phyloP scores from a whole-genome alignment of 2,113 vertebrate species.

The Hystrix cristata region DNA sequence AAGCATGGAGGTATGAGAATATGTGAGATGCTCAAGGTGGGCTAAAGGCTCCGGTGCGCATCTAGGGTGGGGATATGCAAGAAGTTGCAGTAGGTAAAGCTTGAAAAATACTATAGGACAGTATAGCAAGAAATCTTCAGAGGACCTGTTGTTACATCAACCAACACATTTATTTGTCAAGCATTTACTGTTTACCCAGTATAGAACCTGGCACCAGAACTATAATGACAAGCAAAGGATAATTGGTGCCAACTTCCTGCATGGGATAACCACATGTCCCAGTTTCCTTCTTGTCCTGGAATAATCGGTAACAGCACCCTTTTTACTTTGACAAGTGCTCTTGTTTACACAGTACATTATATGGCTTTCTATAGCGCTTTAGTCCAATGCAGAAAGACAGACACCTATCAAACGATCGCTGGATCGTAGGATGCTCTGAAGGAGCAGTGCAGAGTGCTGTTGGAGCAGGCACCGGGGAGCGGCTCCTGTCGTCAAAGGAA shows the following conservation, averaged over 20 bases:
- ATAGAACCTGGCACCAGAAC: not conserved
- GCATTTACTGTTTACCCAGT: not conserved
- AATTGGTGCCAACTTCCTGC: not conserved
- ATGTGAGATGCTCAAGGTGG: not conserved
- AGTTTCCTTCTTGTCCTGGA: conserved; percentile 3
- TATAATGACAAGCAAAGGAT: not conserved
- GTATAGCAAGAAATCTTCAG: not conserved
- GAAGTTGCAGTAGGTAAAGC: not conserved
- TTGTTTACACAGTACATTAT: not conserved
- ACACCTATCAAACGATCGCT: not conserved
- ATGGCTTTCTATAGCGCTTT: not conserved
- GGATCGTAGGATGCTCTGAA: no score
- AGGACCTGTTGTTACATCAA: not conserved
- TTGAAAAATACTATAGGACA: not conserved
- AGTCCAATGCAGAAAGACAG: not conserved
- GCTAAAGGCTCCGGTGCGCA: not conserved
- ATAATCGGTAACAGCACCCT: not conserved
- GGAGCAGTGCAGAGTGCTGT: no score
- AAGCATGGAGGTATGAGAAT: not conserved
- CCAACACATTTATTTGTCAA: not conserved
- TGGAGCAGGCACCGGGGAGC: not conserved
- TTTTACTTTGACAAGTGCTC: conserved; percentile 14
- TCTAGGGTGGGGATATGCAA: not conserved
- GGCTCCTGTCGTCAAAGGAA: not conserved
- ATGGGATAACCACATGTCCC: not conserved